These are phyloP conservation scores for Oreocharis arfaki DNA, from an alignment of 2,113 vertebrate species.

Conservation along the genomic window DNA sequence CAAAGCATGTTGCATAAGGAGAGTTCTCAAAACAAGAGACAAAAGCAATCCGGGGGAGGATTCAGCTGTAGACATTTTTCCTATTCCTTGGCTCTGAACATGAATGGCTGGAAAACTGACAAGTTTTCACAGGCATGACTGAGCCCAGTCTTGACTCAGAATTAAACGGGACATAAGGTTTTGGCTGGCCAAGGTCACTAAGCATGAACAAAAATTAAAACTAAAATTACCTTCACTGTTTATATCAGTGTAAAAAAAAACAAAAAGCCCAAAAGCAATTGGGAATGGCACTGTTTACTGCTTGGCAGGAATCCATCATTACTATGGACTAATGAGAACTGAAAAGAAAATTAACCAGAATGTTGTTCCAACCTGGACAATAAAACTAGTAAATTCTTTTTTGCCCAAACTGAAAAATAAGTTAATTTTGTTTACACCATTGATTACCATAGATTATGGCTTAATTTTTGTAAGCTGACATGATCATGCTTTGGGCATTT, in stretches of 20 bases:
- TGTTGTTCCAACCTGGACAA: not conserved
- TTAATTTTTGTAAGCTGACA: not conserved
- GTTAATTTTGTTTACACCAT: not conserved
- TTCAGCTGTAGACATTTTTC: not conserved
- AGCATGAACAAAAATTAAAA: not conserved
- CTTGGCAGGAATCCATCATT: not conserved
- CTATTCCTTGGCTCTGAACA: conserved; percentile 3
- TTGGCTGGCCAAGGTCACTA: not conserved
- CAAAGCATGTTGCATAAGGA: not conserved
- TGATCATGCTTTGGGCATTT: not conserved
- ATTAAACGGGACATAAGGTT: conserved; percentile 16
- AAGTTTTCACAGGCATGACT: conserved; percentile 37
- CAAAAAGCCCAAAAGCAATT: not conserved
- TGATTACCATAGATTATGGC: not conserved
- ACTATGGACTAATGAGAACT: not conserved
- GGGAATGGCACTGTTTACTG: not conserved
- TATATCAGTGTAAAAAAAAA: not conserved
- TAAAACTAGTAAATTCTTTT: not conserved
- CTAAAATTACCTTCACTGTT: not conserved
- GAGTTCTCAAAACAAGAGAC: conserved; percentile 1
- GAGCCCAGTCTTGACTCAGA: conserved; percentile 21
- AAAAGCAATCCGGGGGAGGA: not conserved
- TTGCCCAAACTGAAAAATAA: not conserved
- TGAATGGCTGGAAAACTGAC: conserved; percentile 34
- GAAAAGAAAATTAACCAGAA: not conserved